Evolutionary conservation across 2,113 vertebrate species (phyloP).

Genomic region (Phocoena sinus): DNA sequence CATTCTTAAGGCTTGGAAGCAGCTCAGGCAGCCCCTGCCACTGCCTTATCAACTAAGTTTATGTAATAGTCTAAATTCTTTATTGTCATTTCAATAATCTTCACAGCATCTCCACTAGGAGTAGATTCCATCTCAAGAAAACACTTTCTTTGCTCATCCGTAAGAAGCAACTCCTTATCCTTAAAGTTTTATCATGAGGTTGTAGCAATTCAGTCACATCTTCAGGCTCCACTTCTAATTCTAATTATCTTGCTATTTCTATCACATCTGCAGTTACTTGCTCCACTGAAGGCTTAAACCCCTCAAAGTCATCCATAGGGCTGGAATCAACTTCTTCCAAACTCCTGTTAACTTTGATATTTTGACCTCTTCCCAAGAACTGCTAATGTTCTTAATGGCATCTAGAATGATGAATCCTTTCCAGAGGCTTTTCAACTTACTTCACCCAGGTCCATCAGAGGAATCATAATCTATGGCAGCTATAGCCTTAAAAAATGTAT

Average conservation of each 20-base stretch:
- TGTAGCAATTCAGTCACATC: background rate
- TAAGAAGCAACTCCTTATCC: background rate
- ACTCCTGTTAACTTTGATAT: background rate
- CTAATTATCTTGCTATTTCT: background rate
- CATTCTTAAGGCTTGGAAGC: background rate
- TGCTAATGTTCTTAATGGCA: background rate
- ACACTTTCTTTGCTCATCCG: background rate
- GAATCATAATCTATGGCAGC: background rate
- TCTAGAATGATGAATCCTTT: background rate
- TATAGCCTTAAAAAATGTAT: background rate
- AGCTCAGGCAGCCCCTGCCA: background rate
- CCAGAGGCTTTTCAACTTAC: background rate
- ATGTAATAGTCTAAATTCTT: background rate
- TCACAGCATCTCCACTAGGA: background rate
- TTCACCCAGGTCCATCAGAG: background rate
- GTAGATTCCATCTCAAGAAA: background rate
- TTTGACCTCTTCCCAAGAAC: background rate
- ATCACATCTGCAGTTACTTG: background rate
- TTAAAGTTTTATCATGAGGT: background rate
- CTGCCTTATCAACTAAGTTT: background rate
- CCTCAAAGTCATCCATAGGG: background rate
- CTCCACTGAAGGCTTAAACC: background rate
- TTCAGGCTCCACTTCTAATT: background rate
- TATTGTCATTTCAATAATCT: background rate
- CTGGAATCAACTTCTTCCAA: background rate